These are phyloP conservation scores for Acomys russatus DNA, from an alignment of 2,797 vertebrate genomes.

Conservation along the genomic window DNA sequence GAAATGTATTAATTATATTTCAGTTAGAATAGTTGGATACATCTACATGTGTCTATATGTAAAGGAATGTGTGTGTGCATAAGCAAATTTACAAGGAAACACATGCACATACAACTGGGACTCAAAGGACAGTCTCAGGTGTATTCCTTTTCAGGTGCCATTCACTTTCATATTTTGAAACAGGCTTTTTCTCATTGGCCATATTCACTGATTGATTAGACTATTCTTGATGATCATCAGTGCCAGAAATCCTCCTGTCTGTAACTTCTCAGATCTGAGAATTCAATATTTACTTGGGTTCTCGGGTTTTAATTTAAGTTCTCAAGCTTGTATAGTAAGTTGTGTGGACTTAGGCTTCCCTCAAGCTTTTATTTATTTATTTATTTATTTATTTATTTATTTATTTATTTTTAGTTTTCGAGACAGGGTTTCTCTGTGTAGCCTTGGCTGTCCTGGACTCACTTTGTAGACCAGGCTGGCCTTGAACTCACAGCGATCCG, in stretches of 20 bases:
- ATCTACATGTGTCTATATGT: background rate
- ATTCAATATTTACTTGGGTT: background rate
- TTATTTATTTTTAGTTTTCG: no score
- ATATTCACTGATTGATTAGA: background rate
- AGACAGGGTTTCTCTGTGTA: no score
- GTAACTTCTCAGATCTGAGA: background rate
- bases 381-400: no score
- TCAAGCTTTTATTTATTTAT: no score
- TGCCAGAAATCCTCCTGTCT: background rate
- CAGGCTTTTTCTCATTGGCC: background rate
- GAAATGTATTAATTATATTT: background rate
- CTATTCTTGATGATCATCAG: rapidly evolving
- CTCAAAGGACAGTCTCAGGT: background rate
- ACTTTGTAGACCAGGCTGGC: no score
- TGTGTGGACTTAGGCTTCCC: background rate
- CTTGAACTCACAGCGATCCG: no score
- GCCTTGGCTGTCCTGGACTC: no score
- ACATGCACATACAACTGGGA: background rate
- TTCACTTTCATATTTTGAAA: background rate
- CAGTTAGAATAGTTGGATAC: background rate
- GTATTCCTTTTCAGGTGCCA: background rate
- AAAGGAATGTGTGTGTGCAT: background rate
- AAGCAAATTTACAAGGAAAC: background rate
- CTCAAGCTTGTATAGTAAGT: background rate
- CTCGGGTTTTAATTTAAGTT: background rate